Conservation (phyloP, 1,140 invertebrate genomes). For the Augochlora pura region DNA sequence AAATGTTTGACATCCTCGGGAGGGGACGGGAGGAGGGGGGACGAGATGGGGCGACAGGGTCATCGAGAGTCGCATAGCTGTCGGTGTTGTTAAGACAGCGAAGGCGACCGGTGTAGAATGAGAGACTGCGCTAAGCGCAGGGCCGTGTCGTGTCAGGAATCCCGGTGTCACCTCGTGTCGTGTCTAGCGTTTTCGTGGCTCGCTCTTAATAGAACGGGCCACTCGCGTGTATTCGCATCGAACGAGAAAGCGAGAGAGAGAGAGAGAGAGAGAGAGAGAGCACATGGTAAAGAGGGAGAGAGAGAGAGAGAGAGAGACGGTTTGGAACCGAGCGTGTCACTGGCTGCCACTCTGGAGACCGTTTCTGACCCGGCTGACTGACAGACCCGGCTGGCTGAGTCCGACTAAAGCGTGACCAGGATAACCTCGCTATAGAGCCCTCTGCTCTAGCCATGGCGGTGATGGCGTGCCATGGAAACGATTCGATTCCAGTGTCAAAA, state of each 20-base stretch:
- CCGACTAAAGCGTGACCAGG: constrained; percentile 59
- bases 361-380: constrained; percentile 51
- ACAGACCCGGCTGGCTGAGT: constrained; percentile 56
- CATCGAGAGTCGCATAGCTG: constrained; percentile 52
- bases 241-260: not conserved
- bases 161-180: constrained; percentile 71
- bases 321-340: constrained; percentile 57
- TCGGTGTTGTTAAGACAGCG: constrained; percentile 52
- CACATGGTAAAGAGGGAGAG: too few species aligned
- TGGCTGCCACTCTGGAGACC: constrained; percentile 49
- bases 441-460: too few species aligned
- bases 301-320: too few species aligned
- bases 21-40: not conserved
- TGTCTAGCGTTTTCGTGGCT: constrained; percentile 68
- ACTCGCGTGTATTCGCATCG: constrained; percentile 52
- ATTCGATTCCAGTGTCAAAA: too few species aligned
- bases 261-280: too few species aligned
- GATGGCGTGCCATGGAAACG: too few species aligned
- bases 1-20: constrained; percentile 27
- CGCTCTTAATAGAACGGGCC: constrained; percentile 75
- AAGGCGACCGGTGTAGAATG: constrained; percentile 37
- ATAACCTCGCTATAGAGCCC: constrained; percentile 35
- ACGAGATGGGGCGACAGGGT: constrained; percentile 24
- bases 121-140: constrained; percentile 68
- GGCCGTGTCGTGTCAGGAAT: constrained; percentile 75